These are phyloP conservation scores for Cephus runcator DNA, from an alignment of 2,888 invertebrate species.

Conservation along the genomic window DNA sequence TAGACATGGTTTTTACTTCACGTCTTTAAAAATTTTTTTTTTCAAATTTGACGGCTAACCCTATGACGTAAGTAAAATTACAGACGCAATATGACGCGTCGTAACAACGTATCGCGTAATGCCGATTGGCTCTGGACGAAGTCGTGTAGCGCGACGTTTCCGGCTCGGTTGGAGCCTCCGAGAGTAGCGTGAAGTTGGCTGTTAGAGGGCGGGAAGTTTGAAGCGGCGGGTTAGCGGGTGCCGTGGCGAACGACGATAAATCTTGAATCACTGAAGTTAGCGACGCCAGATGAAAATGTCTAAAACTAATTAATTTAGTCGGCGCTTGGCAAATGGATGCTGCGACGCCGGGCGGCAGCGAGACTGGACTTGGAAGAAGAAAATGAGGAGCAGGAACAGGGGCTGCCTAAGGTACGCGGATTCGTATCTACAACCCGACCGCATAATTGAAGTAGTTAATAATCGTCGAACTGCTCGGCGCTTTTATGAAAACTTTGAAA, in stretches of 20 bases:
- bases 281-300: neutral
- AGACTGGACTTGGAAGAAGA: neutral
- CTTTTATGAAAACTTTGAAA: neutral
- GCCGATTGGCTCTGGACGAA: neutral
- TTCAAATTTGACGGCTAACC: too few relatives aligned
- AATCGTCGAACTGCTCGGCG: neutral
- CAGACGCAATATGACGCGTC: neutral
- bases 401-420: neutral
- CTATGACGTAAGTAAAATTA: neutral
- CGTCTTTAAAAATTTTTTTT: neutral
- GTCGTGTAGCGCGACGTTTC: neutral
- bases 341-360: too few relatives aligned
- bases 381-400: neutral
- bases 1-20: too few relatives aligned
- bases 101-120: neutral
- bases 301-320: slow-evolving; percentile 4
- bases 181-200: neutral
- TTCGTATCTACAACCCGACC: neutral
- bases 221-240: neutral
- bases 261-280: slow-evolving; percentile 4
- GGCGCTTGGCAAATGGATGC: neutral
- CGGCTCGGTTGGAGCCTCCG: neutral
- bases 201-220: neutral
- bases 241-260: neutral
- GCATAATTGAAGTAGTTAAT: slow-evolving; percentile 6